phyloP scores from a whole-genome alignment of 2,888 invertebrate genomes.

The Aplocera efformata region DNA sequence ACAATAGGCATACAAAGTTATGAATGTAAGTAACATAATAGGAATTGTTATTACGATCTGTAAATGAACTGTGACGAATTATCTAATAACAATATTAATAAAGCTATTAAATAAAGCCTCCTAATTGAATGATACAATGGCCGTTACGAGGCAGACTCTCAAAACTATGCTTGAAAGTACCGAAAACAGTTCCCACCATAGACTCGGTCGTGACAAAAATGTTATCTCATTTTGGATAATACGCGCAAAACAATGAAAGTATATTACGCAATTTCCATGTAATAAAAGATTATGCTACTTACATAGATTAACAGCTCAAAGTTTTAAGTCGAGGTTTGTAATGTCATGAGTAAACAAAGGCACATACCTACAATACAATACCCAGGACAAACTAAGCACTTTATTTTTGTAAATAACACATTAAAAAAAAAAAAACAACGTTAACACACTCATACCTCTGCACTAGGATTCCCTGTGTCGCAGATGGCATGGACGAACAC shows the following conservation, averaged over 20 bases:
- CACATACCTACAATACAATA: too few species aligned
- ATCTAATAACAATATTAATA: constrained; percentile 16
- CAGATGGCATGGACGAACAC: too few species aligned
- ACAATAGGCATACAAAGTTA: too few species aligned
- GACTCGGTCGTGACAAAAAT: constrained; percentile 48
- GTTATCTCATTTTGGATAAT: constrained; percentile 68
- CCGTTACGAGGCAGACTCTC: constrained; percentile 40
- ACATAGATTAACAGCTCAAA: constrained; percentile 20
- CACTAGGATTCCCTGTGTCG: too few species aligned
- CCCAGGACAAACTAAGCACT: too few species aligned
- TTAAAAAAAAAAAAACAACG: too few species aligned
- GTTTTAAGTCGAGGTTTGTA: constrained; percentile 5
- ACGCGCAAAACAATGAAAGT: constrained; percentile 59
- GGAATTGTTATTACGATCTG: not conserved
- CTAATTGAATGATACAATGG: constrained; percentile 37
- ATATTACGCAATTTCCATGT: constrained; percentile 24
- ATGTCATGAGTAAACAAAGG: not conserved
- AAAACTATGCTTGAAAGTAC: constrained; percentile 51
- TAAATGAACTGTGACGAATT: constrained; percentile 5
- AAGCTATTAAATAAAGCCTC: constrained; percentile 22
- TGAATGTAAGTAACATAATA: too few species aligned
- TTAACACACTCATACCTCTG: too few species aligned
- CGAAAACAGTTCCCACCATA: constrained; percentile 56
- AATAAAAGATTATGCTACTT: constrained; percentile 24
- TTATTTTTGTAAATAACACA: too few species aligned